Evolutionary conservation across 2,113 vertebrate genomes (phyloP).

Genomic region (Mus musculus): DNA sequence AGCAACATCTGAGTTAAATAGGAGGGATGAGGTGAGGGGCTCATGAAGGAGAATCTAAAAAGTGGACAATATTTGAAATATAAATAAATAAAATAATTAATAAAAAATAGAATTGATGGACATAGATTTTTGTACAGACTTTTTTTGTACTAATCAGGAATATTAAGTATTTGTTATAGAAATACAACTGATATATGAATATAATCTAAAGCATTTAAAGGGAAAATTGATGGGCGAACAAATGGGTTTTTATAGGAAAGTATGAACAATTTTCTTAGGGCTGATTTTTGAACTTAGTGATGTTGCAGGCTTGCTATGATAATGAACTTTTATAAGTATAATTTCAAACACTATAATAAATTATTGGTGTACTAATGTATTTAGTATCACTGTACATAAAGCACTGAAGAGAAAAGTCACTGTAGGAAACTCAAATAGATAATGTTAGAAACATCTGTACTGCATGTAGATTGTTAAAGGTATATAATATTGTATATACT

Average conservation of each 20-base stretch:
- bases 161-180: conserved; percentile 36
- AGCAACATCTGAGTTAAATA: no score
- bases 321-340: not conserved
- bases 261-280: not conserved
- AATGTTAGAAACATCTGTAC: no score
- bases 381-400: not conserved
- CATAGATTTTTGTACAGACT: not conserved
- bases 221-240: not conserved
- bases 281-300: not conserved
- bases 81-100: no score
- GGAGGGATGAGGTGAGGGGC: no score
- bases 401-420: not conserved
- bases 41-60: no score
- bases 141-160: conserved; percentile 17
- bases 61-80: no score
- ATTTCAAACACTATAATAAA: not conserved
- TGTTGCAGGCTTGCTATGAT: not conserved
- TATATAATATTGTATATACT: no score
- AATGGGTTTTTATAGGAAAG: not conserved
- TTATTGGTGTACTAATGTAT: not conserved
- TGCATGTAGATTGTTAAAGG: not conserved
- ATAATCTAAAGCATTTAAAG: conserved; percentile 21
- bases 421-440: not conserved
- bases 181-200: conserved; percentile 43
- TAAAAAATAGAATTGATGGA: conserved; percentile 57